Conservation (phyloP, 2,888 invertebrate genomes). For the Drosophila planitibia region DNA sequence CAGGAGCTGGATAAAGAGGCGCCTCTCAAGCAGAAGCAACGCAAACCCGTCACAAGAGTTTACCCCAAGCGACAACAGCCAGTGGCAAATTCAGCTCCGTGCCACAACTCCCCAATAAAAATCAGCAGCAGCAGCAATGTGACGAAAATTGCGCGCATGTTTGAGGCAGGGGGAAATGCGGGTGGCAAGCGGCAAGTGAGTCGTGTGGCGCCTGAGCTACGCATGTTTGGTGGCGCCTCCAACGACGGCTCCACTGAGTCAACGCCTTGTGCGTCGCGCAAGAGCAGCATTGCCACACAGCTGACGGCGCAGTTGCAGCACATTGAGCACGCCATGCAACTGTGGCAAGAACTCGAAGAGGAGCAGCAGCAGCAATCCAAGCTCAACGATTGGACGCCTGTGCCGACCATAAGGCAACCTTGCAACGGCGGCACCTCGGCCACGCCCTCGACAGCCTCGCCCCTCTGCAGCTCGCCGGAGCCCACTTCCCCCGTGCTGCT, state of each 20-base stretch:
- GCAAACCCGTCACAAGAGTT: constrained; percentile 82
- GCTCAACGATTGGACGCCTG: constrained; percentile 30
- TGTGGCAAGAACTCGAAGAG: constrained; percentile 75
- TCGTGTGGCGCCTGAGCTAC: constrained; percentile 74
- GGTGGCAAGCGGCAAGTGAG: constrained; percentile 72
- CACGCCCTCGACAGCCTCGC: constrained; percentile 80
- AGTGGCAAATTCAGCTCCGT: constrained; percentile 23
- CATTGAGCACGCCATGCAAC: constrained; percentile 79
- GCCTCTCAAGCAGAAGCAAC: constrained; percentile 74
- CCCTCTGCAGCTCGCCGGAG: constrained; percentile 72
- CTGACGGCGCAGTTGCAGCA: constrained; percentile 75
- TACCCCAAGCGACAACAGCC: constrained; percentile 78
- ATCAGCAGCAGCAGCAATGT: constrained; percentile 74
- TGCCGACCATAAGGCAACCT: constrained; percentile 38
- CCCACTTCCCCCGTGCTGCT: constrained; percentile 66
- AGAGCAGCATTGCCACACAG: constrained; percentile 62
- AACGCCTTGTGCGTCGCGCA: constrained; percentile 61
- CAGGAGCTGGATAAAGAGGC: constrained; percentile 58
- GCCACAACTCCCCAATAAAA: constrained; percentile 40
- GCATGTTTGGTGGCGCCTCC: constrained; percentile 47
- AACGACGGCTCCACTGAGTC: constrained; percentile 56
- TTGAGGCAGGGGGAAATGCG: constrained; percentile 80
- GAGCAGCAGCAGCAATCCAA: constrained; percentile 28
- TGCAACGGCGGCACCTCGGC: constrained; percentile 72
- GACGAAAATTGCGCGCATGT: constrained; percentile 84